Percentiles rank a stretch among this genome's conserved stretches.
phyloP scores from a whole-genome alignment of 1,140 invertebrate genomes.

The Tenebrio molitor region DNA sequence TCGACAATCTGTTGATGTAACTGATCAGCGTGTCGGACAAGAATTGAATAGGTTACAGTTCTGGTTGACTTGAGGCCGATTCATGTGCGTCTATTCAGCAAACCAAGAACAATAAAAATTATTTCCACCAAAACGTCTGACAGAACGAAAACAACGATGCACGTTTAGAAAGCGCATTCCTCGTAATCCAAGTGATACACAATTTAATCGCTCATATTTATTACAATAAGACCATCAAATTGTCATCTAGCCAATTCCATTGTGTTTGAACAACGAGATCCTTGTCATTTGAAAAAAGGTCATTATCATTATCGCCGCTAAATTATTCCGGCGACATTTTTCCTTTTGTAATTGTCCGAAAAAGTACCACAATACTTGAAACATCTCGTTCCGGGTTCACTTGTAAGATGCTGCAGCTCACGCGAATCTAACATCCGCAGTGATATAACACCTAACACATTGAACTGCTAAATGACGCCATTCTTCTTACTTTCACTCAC shows the following conservation, averaged over 20 bases:
- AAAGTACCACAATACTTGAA: too few relatives aligned
- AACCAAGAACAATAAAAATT: constrained; percentile 26
- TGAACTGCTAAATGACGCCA: constrained; percentile 29
- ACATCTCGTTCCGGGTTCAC: background rate
- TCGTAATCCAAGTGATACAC: background rate
- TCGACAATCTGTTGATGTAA: too few relatives aligned
- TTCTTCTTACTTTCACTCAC: constrained; percentile 43
- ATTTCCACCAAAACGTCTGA: constrained; percentile 17
- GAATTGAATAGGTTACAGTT: too few relatives aligned
- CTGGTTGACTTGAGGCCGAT: too few relatives aligned
- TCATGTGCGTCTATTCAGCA: background rate
- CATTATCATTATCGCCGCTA: constrained; percentile 11
- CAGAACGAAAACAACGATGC: background rate
- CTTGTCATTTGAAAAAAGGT: background rate
- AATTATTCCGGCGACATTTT: background rate
- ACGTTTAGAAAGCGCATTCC: constrained; percentile 20
- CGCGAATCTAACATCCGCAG: constrained; percentile 21
- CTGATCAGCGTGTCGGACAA: too few relatives aligned
- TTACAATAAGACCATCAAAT: constrained; percentile 20
- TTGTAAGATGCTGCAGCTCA: constrained; percentile 17
- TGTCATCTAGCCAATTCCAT: constrained; percentile 23
- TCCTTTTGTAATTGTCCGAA: constrained; percentile 10
- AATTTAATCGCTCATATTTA: constrained; percentile 4
- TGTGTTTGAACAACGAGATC: background rate
- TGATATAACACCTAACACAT: constrained; percentile 32